Conservation (phyloP, 2,888 invertebrate genomes). For the Dione vanillae region DNA sequence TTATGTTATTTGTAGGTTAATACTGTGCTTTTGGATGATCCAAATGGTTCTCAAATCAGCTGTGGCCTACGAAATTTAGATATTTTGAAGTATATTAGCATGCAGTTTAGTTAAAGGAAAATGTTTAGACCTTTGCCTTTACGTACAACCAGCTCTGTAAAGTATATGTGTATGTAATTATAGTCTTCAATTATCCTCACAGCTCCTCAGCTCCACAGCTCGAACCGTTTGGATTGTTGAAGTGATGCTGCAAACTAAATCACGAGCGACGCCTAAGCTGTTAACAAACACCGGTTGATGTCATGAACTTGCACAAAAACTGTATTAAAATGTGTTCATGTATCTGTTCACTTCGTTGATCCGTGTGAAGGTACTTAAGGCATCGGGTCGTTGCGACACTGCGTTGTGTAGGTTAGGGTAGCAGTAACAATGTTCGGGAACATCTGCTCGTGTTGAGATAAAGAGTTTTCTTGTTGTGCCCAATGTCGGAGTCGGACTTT, state of each 20-base stretch:
- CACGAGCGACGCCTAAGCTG: slow-evolving; percentile 26
- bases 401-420: too few species aligned
- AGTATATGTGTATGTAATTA: background rate
- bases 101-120: background rate
- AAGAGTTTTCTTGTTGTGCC: too few species aligned
- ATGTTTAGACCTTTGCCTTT: background rate
- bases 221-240: slow-evolving; percentile 46
- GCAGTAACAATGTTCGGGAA: too few species aligned
- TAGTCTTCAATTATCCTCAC: background rate
- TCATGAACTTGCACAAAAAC: slow-evolving; percentile 45
- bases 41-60: slow-evolving; percentile 22
- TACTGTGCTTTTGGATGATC: slow-evolving; percentile 52
- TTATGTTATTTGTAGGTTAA: slow-evolving; percentile 48
- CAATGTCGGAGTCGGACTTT: too few species aligned
- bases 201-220: too few species aligned
- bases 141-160: background rate
- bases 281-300: slow-evolving; percentile 9
- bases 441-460: too few species aligned
- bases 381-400: too few species aligned
- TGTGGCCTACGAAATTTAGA: background rate
- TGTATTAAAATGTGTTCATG: too few species aligned
- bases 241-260: slow-evolving; percentile 45
- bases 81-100: background rate
- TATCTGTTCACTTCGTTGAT: too few species aligned
- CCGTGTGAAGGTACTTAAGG: too few species aligned